Conservation (phyloP, 2,888 invertebrate species). For the Anthophora plumipes region DNA sequence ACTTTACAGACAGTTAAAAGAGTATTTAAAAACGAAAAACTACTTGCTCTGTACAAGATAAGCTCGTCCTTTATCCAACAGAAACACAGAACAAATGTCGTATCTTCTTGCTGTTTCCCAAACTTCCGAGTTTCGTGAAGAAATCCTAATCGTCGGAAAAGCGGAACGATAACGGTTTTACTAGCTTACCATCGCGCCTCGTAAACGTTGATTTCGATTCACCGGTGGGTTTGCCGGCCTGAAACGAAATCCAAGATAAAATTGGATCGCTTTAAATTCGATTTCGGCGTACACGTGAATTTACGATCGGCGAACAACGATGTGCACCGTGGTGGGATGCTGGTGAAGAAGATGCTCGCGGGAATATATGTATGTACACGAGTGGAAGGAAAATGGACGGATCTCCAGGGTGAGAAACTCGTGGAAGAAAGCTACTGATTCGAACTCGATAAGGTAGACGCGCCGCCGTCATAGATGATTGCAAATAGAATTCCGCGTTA, state of each 20-base stretch:
- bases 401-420: slow-evolving; percentile 14
- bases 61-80: no score
- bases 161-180: not conserved
- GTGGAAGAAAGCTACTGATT: slow-evolving; percentile 3
- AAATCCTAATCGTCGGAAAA: slow-evolving; percentile 20
- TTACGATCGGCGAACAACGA: slow-evolving; percentile 26
- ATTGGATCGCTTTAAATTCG: slow-evolving; percentile 33
- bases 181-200: not conserved
- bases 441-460: slow-evolving; percentile 50
- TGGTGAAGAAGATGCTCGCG: not conserved
- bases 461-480: slow-evolving; percentile 56
- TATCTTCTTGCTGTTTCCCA: not conserved
- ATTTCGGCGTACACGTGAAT: slow-evolving; percentile 22
- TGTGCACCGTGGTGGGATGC: not conserved
- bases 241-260: slow-evolving; percentile 23
- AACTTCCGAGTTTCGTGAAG: not conserved
- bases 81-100: not conserved
- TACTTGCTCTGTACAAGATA: no score
- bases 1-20: no score
- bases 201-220: slow-evolving; percentile 25
- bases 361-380: not conserved
- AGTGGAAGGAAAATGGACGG: slow-evolving; percentile 5
- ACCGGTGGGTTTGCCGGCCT: no score
- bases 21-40: no score
- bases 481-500: slow-evolving; percentile 65